Base-by-base conservation (phyloP, 1,140 invertebrate genomes). In the Drosophila sturtevanti region DNA sequence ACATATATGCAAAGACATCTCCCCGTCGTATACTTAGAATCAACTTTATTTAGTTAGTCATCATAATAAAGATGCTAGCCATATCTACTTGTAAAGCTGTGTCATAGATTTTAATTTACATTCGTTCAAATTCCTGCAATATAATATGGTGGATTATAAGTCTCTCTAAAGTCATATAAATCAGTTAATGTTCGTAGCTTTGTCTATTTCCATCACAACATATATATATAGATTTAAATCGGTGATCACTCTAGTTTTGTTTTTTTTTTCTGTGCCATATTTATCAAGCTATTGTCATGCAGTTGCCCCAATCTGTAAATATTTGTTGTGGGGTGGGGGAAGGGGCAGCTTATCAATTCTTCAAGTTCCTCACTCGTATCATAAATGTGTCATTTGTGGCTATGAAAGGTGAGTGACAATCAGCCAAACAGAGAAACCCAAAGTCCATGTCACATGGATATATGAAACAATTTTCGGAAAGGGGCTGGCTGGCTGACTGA, bases 371-470 rank as follows among this genome's bases (percentile, higher is more conserved):
- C 16, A 16, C 9, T 21, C 41, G 14, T 16, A 44, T 44, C 41
- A 48, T 48, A 48, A 48, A 48, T 48, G 16, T 48, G 41, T 48
- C 41, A 48, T 21, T 21, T 21, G 41, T 48, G 16, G 14, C 9
- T 11, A 21, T 11, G 41, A 21, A 16, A 48, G 16, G 41, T 48
- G 41, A 48, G 41, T 48, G 41, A 48, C 41, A 48, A 48, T 9
- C 10, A 11, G 5, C 4, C 16, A 4, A 16, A 16, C 6, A 48
- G 41, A 48, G 18, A 44, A 9, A 44, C 41, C 37, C 37, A 37
- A 59, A 54, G 60, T 58, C 38, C 52, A 16, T 34, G 14, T 34
- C n/a, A 56, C 24, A 34, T 56, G 27, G 31, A 56, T 21, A 9
- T 11, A 18, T 9, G 16, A 27, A 27, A n/a, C 16, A 52, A 52